Conservation (phyloP, 2,888 invertebrate species). For the Pycnomerus fuliginosus region DNA sequence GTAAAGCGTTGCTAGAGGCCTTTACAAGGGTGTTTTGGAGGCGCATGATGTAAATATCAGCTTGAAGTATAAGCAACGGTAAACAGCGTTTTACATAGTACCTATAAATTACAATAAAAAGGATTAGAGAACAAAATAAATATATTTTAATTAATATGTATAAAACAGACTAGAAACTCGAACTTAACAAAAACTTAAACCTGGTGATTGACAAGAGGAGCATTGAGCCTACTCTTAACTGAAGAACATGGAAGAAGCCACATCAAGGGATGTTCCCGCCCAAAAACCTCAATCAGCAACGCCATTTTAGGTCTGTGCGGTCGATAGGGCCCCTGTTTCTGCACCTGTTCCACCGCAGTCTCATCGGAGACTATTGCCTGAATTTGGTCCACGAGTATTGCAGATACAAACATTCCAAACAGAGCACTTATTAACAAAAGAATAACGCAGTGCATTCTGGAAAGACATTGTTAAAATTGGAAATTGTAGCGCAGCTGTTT, state of each 20-base stretch:
- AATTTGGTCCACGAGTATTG: slow-evolving; percentile 83
- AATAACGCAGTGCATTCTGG: slow-evolving; percentile 80
- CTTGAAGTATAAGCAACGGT: no score
- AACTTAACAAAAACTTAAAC: slow-evolving; percentile 29
- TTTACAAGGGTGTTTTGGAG: no score
- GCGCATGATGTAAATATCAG: no score
- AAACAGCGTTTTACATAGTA: no score
- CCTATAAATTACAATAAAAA: no score
- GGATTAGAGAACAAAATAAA: no score
- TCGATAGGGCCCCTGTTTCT: slow-evolving; percentile 65
- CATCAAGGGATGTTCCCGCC: slow-evolving; percentile 67
- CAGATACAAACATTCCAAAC: slow-evolving; percentile 85
- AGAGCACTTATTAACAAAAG: slow-evolving; percentile 77
- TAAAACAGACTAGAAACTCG: slow-evolving; percentile 10
- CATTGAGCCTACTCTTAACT: slow-evolving; percentile 42
- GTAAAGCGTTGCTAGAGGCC: no score
- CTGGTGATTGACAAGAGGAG: slow-evolving; percentile 50
- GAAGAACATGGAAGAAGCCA: slow-evolving; percentile 71
- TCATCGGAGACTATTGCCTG: slow-evolving; percentile 82
- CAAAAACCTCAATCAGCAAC: slow-evolving; percentile 75
- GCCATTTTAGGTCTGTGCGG: slow-evolving; percentile 65
- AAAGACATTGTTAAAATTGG: slow-evolving; percentile 44
- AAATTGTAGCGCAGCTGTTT: no score
- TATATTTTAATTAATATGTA: no score
- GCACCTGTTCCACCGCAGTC: slow-evolving; percentile 78